Evolutionary conservation across 2,888 invertebrate genomes (phyloP), one percentile per base, ranked within the genome.

Genomic region (Dinocampus coccinellae): DNA sequence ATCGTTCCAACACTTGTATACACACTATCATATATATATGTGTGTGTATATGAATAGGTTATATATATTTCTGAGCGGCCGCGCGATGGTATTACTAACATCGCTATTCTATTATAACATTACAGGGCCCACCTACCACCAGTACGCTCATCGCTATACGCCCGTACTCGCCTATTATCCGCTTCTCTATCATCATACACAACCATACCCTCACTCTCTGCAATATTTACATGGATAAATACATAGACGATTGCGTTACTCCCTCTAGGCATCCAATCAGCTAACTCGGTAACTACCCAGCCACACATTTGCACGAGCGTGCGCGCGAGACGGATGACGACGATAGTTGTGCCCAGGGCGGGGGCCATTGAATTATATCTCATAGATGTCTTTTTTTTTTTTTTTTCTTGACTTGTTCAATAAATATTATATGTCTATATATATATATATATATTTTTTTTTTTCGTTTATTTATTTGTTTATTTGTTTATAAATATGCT

Each of bases 61-160:
- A n/a, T 22, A 42, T 52, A 16, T 65, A 53, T 53, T 47, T 39
- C 77, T 73, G 76, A 75, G 72, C 77, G 47, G 47, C 81, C 81
- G 81, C 81, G 81, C 82, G 79, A 85, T 84, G 84, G 81, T 84
- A 85, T 86, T 86, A 84, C 86, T 86, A 86, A 87, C 86, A 85
- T 87, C 84, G 84, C 86, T 86, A 87, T 86, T 84, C 85, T 82
- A 86, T 86, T 87, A 87, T 84, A 81, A 84, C 79, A 85, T 85
- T 85, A 86, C 81, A 81, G 76, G 81, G 81, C 80, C 80, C 80
- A n/a, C 39, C 16, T 26, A 67, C 47, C 57, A 26, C 26, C 64
- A 63, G 73, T 70, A 73, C 75, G 73, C 74, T 61, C 70, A 34
- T 60, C 36, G 52, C 60, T 66, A 47, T 39, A 64, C 55, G 47